A percentile compares a stretch with the other conserved stretches of the same genome.
Conservation (phyloP, 1,140 invertebrate species). For the Spodoptera litura region DNA sequence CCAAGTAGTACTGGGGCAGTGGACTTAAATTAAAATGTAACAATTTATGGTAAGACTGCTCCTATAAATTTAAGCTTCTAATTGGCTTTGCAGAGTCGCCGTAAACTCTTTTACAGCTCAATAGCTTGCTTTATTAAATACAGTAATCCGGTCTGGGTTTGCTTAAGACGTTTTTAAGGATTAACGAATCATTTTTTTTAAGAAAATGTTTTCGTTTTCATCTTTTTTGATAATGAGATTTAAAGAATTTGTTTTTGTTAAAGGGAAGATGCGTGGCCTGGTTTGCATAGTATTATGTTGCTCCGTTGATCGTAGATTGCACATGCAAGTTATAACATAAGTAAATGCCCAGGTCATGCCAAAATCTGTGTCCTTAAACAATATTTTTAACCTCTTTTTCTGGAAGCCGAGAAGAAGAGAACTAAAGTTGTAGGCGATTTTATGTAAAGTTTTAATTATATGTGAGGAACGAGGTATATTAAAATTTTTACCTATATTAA, state of each 20-base stretch:
- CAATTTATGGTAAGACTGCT: constrained; percentile 62
- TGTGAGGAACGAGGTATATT: too few species aligned
- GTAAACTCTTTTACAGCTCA: constrained; percentile 67
- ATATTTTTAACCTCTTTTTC: too few species aligned
- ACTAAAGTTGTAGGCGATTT: too few species aligned
- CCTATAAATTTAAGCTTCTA: constrained; percentile 63
- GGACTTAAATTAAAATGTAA: constrained; percentile 67
- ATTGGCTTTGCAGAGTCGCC: constrained; percentile 60
- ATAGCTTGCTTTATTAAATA: constrained; percentile 65
- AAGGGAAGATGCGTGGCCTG: too few species aligned
- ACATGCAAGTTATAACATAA: too few species aligned
- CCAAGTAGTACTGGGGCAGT: constrained; percentile 43
- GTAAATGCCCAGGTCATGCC: too few species aligned
- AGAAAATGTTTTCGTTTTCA: background rate
- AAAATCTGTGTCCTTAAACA: too few species aligned
- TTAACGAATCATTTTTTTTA: background rate
- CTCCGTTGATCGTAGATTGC: too few species aligned
- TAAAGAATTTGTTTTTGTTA: background rate
- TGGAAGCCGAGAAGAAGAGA: too few species aligned
- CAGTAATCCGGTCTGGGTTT: constrained; percentile 37
- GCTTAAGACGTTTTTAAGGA: constrained; percentile 15
- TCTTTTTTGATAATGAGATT: background rate
- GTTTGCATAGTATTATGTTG: too few species aligned
- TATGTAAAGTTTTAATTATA: too few species aligned
- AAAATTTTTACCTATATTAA: too few species aligned